These are phyloP conservation scores for Brachionus rotundiformis DNA, from an alignment of 1,140 invertebrate genomes.

Conservation along the genomic window DNA sequence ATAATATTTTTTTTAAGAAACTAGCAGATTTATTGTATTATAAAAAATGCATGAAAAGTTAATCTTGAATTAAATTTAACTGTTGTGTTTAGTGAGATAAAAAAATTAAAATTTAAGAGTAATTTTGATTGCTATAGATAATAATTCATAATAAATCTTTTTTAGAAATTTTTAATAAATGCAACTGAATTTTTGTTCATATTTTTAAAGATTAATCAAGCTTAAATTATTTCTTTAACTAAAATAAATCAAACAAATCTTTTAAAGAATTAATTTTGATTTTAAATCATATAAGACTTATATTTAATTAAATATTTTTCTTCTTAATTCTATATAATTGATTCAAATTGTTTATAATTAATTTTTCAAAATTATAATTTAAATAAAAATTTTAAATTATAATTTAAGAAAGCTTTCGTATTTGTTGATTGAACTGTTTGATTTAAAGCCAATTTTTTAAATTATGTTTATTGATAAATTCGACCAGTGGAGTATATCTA, in stretches of 20 bases:
- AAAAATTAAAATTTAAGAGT: background rate
- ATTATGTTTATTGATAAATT: conserved; percentile 3
- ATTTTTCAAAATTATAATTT: conserved; percentile 5
- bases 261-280: too few relatives aligned
- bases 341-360: background rate
- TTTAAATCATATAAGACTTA: too few relatives aligned
- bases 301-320: too few relatives aligned
- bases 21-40: background rate
- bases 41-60: background rate
- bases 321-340: background rate
- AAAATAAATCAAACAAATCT: too few relatives aligned
- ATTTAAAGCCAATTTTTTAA: background rate
- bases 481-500: conserved; percentile 1
- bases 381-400: conserved; percentile 1
- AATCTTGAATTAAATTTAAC: background rate
- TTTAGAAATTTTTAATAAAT: too few relatives aligned
- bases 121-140: too few relatives aligned
- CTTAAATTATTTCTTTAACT: too few relatives aligned
- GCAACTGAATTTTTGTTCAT: too few relatives aligned
- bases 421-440: background rate
- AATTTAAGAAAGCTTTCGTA: background rate
- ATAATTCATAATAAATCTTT: too few relatives aligned
- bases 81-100: background rate
- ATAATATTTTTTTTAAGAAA: conserved; percentile 18
- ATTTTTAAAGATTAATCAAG: too few relatives aligned